phyloP scores from a whole-genome alignment of 2,797 vertebrate genomes.

The Australoheros facetus region DNA sequence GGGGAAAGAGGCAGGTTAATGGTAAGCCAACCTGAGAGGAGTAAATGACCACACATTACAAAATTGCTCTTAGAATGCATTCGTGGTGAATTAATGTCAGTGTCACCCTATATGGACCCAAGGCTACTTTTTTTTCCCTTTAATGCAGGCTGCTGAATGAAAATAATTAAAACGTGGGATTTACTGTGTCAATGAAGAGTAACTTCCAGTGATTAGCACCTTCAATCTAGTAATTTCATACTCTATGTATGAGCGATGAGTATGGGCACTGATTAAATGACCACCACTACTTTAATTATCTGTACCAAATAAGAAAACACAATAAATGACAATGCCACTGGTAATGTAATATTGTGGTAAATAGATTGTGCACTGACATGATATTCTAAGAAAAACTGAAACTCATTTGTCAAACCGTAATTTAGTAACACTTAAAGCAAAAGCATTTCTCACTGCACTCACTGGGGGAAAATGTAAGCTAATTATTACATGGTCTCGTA shows the following conservation, averaged over 20 bases:
- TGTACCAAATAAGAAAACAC: conserved; percentile 8
- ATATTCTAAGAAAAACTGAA: conserved; percentile 14
- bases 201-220: neutral
- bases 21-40: neutral
- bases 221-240: conserved; percentile 12
- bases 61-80: neutral
- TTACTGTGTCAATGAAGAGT: neutral
- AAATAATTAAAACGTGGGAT: neutral
- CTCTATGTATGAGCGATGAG: conserved; percentile 14
- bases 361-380: conserved; percentile 11
- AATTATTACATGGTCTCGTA: conserved; percentile 29
- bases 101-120: neutral
- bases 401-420: conserved; percentile 25
- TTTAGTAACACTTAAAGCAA: conserved; percentile 26
- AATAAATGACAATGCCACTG: conserved; percentile 13
- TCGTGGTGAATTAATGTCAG: neutral
- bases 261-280: conserved; percentile 35
- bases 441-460: conserved; percentile 19
- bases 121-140: too few relatives aligned
- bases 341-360: conserved; percentile 10
- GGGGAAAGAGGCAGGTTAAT: neutral
- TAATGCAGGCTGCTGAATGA: neutral
- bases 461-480: conserved; percentile 25
- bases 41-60: neutral
- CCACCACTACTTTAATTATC: conserved; percentile 1